Base-by-base conservation (phyloP, 2,113 vertebrate species). In the Eretmochelys imbricata region DNA sequence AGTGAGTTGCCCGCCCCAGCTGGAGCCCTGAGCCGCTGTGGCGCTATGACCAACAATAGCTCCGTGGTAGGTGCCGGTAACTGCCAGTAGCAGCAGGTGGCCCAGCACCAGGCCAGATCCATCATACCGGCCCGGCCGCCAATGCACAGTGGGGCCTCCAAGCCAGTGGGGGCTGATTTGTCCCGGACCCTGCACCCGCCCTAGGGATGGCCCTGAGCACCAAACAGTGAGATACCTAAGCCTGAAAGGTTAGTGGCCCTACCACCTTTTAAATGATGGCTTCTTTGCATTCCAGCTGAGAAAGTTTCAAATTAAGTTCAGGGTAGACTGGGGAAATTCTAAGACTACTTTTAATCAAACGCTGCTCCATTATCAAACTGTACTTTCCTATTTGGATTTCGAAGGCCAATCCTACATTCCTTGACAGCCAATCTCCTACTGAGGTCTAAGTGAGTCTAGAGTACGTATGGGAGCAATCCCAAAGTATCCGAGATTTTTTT, bases 151-250 rank as follows among this genome's bases (percentile, higher is more conserved):
- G 5, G 50, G 50, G 50, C 50, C 50, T 51, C 50, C 50, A 16
- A 51, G 50, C 50, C 14, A 51, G 50, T 51, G 50, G 50, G 5
- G 14, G 16, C 48, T 51, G 50, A 51, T 51, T 51, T 51, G 50
- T 51, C 50, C 5, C 16, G 2, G 50, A 5, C 14, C 50, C 50
- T 16, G 16, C 50, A 1, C 1, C 1, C 35, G 42, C 8, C 51
- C 62, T n/a, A 35, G 25, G 46, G 62, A 75, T 62, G 59, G 55
- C 22, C 9, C 46, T 88, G 5, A 89, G 54, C 49, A 87, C 42
- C 50, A 25, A 8, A 29, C 29, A 7, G 3, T n/a, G 76, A 75
- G 16, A 76, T 80, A 25, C 0, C 1, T 75, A 49, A 76, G 35
- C 24, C 59, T 91, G 55, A 79, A 13, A 42, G 55, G 53, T 75